phyloP scores from a whole-genome alignment of 2,888 invertebrate species.

The Nowickia ferox region DNA sequence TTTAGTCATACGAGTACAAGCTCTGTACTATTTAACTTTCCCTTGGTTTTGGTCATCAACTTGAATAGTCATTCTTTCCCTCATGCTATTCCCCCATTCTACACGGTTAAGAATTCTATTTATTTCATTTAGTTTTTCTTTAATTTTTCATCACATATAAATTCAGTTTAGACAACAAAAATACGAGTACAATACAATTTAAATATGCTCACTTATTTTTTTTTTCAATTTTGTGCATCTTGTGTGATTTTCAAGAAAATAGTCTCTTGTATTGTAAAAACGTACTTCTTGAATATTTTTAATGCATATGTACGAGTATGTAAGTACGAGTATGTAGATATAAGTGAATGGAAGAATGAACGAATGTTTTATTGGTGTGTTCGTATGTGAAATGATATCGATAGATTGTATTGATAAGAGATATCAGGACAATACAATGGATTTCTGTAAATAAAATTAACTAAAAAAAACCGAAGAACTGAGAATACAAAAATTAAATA shows the following conservation, averaged over 20 bases:
- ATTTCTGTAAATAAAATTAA: slow-evolving; percentile 62
- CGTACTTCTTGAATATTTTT: slow-evolving; percentile 37
- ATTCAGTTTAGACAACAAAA: slow-evolving; percentile 29
- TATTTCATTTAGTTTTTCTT: slow-evolving; percentile 29
- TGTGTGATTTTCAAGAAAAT: slow-evolving; percentile 54
- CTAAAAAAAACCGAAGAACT: slow-evolving; percentile 34
- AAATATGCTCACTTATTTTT: slow-evolving; percentile 39
- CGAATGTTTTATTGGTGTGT: slow-evolving; percentile 44
- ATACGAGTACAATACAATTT: slow-evolving; percentile 48
- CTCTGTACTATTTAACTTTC: background rate
- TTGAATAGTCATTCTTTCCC: background rate
- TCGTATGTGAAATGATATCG: slow-evolving; percentile 52
- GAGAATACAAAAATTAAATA: slow-evolving; percentile 21
- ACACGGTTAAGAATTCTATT: background rate
- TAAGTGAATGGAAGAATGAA: background rate
- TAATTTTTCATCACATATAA: slow-evolving; percentile 28
- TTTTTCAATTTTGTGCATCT: slow-evolving; percentile 22
- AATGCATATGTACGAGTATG: background rate
- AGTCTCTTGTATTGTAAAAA: slow-evolving; percentile 10
- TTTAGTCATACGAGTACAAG: too few relatives aligned
- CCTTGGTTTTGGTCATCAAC: background rate
- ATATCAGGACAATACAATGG: slow-evolving; percentile 68
- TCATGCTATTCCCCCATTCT: background rate
- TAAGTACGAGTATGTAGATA: background rate
- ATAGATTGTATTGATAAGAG: slow-evolving; percentile 71